These are phyloP conservation scores for Salticus scenicus DNA, from an alignment of 2,888 invertebrate species.

Conservation along the genomic window DNA sequence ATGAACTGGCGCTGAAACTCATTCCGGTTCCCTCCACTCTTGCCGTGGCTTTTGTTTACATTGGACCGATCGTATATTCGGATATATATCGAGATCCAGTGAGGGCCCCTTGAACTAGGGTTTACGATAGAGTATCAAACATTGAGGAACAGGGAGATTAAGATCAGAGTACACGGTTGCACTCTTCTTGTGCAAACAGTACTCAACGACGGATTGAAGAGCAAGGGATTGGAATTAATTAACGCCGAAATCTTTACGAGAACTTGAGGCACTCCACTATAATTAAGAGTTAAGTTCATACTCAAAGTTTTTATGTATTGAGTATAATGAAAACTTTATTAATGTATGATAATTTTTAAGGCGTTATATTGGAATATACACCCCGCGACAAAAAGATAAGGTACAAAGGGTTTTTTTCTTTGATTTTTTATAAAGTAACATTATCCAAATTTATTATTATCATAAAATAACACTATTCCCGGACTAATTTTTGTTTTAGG, in stretches of 20 bases:
- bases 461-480: too few species aligned
- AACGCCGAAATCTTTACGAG: slow-evolving; percentile 31
- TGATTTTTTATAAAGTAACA: too few species aligned
- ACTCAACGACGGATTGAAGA: background rate
- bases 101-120: background rate
- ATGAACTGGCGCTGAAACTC: background rate
- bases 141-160: slow-evolving; percentile 1
- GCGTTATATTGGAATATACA: too few species aligned
- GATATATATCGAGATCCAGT: background rate
- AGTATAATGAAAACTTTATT: too few species aligned
- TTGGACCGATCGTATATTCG: background rate
- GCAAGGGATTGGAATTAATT: slow-evolving; percentile 50
- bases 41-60: background rate
- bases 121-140: slow-evolving; percentile 13
- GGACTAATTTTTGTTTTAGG: too few species aligned
- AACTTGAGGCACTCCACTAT: background rate
- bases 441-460: too few species aligned
- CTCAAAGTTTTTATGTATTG: too few species aligned
- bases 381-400: too few species aligned
- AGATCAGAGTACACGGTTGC: background rate
- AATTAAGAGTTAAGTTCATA: too few species aligned
- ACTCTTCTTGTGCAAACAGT: slow-evolving; percentile 30
- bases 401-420: too few species aligned
- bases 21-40: background rate
- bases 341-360: too few species aligned